phyloP scores from a whole-genome alignment of 2,797 vertebrate genomes.

The Acipenser ruthenus region DNA sequence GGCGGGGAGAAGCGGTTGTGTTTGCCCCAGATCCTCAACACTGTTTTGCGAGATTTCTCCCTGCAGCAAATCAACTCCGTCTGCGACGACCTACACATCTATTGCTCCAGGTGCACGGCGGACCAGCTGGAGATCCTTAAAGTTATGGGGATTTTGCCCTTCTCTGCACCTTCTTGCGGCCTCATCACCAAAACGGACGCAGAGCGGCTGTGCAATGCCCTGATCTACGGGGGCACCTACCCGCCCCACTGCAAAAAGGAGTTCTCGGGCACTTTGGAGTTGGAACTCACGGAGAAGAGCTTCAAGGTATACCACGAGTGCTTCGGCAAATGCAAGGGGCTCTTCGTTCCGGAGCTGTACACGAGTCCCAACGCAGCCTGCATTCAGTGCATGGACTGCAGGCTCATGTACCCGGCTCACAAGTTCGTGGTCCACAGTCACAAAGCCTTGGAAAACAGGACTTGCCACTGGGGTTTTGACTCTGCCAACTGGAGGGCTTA shows the following conservation, averaged over 20 bases:
- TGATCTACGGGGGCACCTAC: slow-evolving; percentile 86
- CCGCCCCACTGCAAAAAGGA: slow-evolving; percentile 90
- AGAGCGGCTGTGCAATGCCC: slow-evolving; percentile 91
- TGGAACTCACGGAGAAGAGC: slow-evolving; percentile 85
- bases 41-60: slow-evolving; percentile 92
- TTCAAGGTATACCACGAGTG: slow-evolving; percentile 97
- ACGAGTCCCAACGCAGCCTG: slow-evolving; percentile 81
- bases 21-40: slow-evolving; percentile 97
- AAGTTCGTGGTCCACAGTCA: slow-evolving; percentile 98
- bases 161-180: slow-evolving; percentile 95
- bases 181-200: slow-evolving; percentile 98
- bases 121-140: slow-evolving; percentile 99
- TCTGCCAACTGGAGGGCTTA: slow-evolving; percentile 97
- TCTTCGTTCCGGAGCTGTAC: slow-evolving; percentile 94
- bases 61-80: slow-evolving; percentile 98
- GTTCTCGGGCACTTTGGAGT: slow-evolving; percentile 68
- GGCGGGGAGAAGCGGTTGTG: slow-evolving; percentile 96
- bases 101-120: slow-evolving; percentile 95
- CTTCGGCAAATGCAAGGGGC: slow-evolving; percentile 93
- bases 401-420: slow-evolving; percentile 90
- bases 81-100: slow-evolving; percentile 96
- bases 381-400: slow-evolving; percentile 96
- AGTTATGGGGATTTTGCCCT: slow-evolving; percentile 97
- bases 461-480: slow-evolving; percentile 99
- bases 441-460: slow-evolving; percentile 95